phyloP scores from a whole-genome alignment of 2,888 invertebrate species.

The Diarsia brunnea region DNA sequence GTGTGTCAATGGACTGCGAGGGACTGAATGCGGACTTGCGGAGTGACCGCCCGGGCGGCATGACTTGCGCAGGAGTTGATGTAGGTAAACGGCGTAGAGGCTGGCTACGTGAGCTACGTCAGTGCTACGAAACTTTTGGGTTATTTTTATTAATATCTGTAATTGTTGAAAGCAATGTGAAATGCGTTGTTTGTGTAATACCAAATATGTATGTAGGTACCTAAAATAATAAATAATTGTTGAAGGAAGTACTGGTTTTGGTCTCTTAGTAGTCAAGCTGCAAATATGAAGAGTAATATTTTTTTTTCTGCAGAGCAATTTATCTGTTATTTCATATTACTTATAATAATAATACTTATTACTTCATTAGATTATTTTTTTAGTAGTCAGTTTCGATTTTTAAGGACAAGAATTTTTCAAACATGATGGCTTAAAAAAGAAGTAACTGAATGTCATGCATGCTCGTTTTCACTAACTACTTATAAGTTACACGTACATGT shows the following conservation, averaged over 20 bases:
- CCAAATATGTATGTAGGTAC: not conserved
- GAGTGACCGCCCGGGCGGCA: not conserved
- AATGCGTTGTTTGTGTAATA: not conserved
- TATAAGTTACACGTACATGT: not conserved
- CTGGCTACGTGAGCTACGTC: slow-evolving; percentile 42
- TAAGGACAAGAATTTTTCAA: not conserved
- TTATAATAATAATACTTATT: no score
- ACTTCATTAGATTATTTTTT: no score
- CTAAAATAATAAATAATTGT: not conserved
- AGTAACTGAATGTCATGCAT: not conserved
- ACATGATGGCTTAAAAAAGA: not conserved
- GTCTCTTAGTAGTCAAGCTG: not conserved
- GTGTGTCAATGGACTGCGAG: slow-evolving; percentile 1
- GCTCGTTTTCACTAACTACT: not conserved
- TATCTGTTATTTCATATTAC: no score
- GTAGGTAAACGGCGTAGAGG: slow-evolving; percentile 11
- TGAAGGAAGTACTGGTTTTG: no score
- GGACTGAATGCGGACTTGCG: slow-evolving; percentile 40
- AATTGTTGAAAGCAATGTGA: slow-evolving; percentile 23
- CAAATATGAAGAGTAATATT: not conserved
- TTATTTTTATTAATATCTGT: slow-evolving; percentile 7
- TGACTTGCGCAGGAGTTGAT: slow-evolving; percentile 51
- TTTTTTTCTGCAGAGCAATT: not conserved
- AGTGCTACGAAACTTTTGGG: slow-evolving; percentile 43
- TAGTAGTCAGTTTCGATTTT: not conserved